Base-by-base conservation (phyloP, 2,797 vertebrate genomes). In the Gila robusta region DNA sequence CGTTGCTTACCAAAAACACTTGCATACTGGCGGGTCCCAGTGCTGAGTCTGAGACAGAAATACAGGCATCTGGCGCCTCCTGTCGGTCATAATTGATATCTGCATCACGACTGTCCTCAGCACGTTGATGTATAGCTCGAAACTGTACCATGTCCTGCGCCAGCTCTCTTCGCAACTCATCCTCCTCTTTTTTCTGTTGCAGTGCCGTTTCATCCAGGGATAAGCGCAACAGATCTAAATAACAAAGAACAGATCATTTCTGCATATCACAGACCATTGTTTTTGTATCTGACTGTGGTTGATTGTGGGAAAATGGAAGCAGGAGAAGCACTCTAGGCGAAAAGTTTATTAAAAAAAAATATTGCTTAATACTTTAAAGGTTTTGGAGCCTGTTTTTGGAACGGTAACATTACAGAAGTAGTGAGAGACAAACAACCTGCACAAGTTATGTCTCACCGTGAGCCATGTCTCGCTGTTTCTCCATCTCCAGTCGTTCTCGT, bases 1-100 rank as follows among this genome's bases (percentile, higher is more conserved):
- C 47, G 6, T 28, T 37, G n/a, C 66, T 23, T 89, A 96, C 95
- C 93, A 94, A 83, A 86, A 96, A 96, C 49, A 93, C 86, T 86
- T 93, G 93, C 95, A 96, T 94, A 83, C 95, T 95, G 66, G 96
- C 92, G 81, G 94, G 93, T 35, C 96, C 95, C 4, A 95, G 9
- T 64, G 93, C 81, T 12, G 83, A 14, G 82, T 93, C 92, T 74
- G 91, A 89, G 86, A 91, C 44, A 19, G 90, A 80, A 90, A 92
- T 23, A 3, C 19, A 78, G 72, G 39, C 72, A 26, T 54, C 79
- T 80, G 87, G 83, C 78, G 91, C 91, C 93, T 84, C 91, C 93
- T 92, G 90, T 86, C 88, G 93, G 90, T 79, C 88, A 88, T 87
- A 92, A 39, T 92, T 92, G 77, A 95, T 89, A 91, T 94, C 94